Evolutionary conservation across 1,140 invertebrate species (phyloP), one percentile per base, ranked within the genome.

Genomic region (Drosophila sulfurigaster): DNA sequence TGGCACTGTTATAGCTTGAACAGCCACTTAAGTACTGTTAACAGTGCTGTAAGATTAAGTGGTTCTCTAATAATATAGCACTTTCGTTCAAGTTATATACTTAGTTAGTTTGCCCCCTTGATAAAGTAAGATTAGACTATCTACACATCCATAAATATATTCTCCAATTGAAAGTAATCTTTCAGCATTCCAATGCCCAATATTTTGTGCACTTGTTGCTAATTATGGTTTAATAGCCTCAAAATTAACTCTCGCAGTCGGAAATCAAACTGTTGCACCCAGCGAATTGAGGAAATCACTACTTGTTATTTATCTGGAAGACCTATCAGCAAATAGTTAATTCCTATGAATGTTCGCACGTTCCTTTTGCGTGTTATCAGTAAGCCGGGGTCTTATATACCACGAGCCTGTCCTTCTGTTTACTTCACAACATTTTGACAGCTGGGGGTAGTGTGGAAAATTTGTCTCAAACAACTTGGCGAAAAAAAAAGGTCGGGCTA

Each of bases 231-330:
- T 15, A 52, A 54, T 65, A 8, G 25, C 25, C 5, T 28, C 6
- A 51, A 25, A 30, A 28, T 15, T 41, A 10, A 8, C n/a, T 49
- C 1, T 15, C 15, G 25, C 30, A 25, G 13, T 6, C 58, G 20
- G 11, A 52, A 52, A 28, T 20, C 45, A 16, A 48, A 48, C 20
- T 49, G 10, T 38, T 60, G 46, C 20, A 60, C 10, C 35, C 15
- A 46, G 15, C 35, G 13, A 41, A 28, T 38, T 25, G 48, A 68
- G 64, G 71, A 74, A 60, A 10, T 60, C 7, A 10, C 11, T 64
- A 74, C 64, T 74, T 74, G 16, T 13, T 54, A 13, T 38, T 46
- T 74, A 74, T 64, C 60, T 11, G 8, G 11, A 11, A 45, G 43
- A 13, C 8, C 49, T 51, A 59, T 49, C 51, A 49, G 28, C 2